Evolutionary conservation across 2,888 invertebrate genomes (phyloP).

Genomic region (Ormyrus thymus): DNA sequence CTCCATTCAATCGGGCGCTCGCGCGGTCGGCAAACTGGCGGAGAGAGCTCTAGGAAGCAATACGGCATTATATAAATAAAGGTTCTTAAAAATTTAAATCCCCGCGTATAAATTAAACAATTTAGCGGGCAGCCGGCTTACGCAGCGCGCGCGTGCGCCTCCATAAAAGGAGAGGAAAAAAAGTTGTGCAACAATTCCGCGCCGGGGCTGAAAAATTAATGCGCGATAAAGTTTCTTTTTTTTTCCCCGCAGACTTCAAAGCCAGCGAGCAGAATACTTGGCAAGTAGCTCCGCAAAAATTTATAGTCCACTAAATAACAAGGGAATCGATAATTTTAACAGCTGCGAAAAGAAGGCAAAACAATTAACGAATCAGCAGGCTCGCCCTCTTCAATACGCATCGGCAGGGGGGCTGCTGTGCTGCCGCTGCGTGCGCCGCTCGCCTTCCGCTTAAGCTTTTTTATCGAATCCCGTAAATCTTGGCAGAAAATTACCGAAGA

Average conservation of each 20-base stretch:
- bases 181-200: not conserved
- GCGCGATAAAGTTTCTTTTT: conserved; percentile 19
- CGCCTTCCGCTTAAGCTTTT: conserved; percentile 34
- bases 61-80: no score
- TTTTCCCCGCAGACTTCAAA: not conserved
- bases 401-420: not conserved
- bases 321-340: conserved; percentile 49
- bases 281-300: conserved; percentile 25
- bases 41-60: no score
- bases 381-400: conserved; percentile 19
- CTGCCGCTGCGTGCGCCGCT: not conserved
- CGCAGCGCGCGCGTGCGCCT: not conserved
- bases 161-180: not conserved
- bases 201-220: conserved; percentile 8
- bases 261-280: not conserved
- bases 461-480: conserved; percentile 55
- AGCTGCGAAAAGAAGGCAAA: conserved; percentile 45
- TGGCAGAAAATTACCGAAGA: conserved; percentile 50
- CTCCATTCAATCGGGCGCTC: no score
- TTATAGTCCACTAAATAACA: conserved; percentile 50
- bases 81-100: no score
- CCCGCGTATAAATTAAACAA: no score
- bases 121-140: not conserved
- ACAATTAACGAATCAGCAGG: conserved; percentile 48
- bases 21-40: no score